Conservation (phyloP, 1,140 invertebrate species). For the Drosophila murphyi region DNA sequence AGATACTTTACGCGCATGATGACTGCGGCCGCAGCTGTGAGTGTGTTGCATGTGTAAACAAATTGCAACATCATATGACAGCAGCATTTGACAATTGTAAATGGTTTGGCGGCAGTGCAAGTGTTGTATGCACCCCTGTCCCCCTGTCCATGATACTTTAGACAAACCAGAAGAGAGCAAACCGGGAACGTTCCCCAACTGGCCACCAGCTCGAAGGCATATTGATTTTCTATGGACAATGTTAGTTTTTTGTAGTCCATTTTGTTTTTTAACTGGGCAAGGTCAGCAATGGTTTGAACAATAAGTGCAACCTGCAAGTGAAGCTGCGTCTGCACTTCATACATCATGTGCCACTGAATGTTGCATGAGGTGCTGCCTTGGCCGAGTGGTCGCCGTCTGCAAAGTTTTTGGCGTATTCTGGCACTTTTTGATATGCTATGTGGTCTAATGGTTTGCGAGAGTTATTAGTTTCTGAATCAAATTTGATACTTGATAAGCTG, state of each 20-base stretch:
- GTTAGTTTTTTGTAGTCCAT: not conserved
- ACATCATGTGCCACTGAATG: conserved; percentile 34
- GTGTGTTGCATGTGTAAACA: conserved; percentile 69
- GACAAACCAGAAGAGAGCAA: conserved; percentile 7
- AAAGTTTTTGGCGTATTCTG: conserved; percentile 51
- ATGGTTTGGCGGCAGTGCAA: conserved; percentile 62
- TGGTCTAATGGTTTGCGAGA: conserved; percentile 72
- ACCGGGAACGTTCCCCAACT: conserved; percentile 22
- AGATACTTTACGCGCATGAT: conserved; percentile 51
- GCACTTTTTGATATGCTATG: not conserved
- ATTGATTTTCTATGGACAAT: conserved; percentile 25
- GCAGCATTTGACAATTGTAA: conserved; percentile 79
- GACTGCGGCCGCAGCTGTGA: conserved; percentile 16
- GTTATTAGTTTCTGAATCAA: conserved; percentile 71
- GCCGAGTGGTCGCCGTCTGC: conserved; percentile 42
- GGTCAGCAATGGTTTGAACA: conserved; percentile 28
- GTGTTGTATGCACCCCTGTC: conserved; percentile 38
- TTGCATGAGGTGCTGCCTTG: conserved; percentile 17
- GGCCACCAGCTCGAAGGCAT: conserved; percentile 10
- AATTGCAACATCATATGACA: conserved; percentile 81
- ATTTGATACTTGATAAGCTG: conserved; percentile 78
- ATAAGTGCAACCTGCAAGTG: conserved; percentile 36
- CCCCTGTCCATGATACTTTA: conserved; percentile 7
- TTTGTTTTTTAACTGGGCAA: conserved; percentile 21
- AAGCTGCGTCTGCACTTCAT: conserved; percentile 40